These are phyloP conservation scores for Orientallactaga sibirica DNA, from an alignment of 2,797 vertebrate genomes.

Conservation along the genomic window DNA sequence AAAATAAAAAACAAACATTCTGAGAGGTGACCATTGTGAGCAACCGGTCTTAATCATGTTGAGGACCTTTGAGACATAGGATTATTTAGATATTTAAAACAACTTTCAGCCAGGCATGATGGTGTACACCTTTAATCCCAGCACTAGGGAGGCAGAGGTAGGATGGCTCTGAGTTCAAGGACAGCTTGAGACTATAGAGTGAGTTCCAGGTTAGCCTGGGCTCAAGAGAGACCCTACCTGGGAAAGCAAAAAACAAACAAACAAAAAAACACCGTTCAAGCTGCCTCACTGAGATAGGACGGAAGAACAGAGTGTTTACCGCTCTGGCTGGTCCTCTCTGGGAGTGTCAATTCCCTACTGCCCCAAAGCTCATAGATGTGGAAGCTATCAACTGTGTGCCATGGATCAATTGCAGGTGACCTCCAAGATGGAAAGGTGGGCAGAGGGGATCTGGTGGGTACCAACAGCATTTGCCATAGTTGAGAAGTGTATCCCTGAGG, in stretches of 20 bases:
- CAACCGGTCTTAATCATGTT: not conserved
- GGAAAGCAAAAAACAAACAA: no score
- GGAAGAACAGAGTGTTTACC: not conserved
- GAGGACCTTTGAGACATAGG: not conserved
- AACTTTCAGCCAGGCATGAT: no score
- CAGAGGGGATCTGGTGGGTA: not conserved
- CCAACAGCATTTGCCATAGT: not conserved
- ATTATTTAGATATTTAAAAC: not conserved
- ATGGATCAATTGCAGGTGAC: not conserved
- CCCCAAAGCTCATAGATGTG: not conserved
- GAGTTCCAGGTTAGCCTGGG: no score
- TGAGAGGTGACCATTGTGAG: not conserved
- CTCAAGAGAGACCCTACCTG: no score
- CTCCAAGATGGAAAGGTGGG: not conserved
- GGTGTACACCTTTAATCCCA: no score
- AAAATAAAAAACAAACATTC: not conserved
- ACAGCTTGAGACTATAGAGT: no score
- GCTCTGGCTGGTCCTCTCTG: not conserved
- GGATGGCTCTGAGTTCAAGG: no score
- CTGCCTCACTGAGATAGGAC: not conserved
- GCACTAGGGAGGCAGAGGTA: no score
- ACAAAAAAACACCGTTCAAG: not conserved
- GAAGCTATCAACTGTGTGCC: not conserved
- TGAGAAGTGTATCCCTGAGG: not conserved
- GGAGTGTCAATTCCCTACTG: not conserved